Conservation (phyloP, 2,888 invertebrate species). For the Xanthorhoe designata region DNA sequence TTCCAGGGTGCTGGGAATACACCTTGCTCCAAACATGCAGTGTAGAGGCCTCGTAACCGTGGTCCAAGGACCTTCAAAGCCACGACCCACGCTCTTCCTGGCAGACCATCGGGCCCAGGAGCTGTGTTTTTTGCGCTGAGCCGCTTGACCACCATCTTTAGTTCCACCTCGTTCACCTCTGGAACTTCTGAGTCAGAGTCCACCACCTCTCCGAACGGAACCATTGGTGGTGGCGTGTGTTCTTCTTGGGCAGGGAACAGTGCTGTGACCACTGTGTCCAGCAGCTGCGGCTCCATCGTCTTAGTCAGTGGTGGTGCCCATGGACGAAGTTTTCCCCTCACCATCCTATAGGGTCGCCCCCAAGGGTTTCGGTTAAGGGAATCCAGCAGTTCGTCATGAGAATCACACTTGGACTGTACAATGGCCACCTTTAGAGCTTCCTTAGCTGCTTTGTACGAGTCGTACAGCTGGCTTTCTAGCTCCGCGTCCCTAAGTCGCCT, state of each 20-base stretch:
- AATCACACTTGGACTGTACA: not conserved
- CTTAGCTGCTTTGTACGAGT: not conserved
- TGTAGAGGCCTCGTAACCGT: not conserved
- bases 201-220: too few species aligned
- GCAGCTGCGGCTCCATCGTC: too few species aligned
- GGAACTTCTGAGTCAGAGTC: not conserved
- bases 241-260: too few species aligned
- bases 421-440: slow-evolving; percentile 4
- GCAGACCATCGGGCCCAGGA: not conserved
- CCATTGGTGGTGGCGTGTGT: not conserved
- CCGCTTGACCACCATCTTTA: not conserved
- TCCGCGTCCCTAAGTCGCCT: not conserved
- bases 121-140: not conserved
- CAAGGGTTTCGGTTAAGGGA: not conserved
- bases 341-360: too few species aligned
- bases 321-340: too few species aligned
- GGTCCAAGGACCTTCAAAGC: not conserved
- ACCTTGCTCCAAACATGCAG: not conserved
- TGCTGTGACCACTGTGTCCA: too few species aligned
- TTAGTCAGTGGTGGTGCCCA: too few species aligned
- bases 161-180: not conserved
- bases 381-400: slow-evolving; percentile 4
- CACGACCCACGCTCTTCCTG: not conserved
- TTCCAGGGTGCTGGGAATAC: not conserved
- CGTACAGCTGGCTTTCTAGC: not conserved